These are phyloP conservation scores for Hydrophis major DNA, from an alignment of 2,797 vertebrate species.

Conservation along the genomic window DNA sequence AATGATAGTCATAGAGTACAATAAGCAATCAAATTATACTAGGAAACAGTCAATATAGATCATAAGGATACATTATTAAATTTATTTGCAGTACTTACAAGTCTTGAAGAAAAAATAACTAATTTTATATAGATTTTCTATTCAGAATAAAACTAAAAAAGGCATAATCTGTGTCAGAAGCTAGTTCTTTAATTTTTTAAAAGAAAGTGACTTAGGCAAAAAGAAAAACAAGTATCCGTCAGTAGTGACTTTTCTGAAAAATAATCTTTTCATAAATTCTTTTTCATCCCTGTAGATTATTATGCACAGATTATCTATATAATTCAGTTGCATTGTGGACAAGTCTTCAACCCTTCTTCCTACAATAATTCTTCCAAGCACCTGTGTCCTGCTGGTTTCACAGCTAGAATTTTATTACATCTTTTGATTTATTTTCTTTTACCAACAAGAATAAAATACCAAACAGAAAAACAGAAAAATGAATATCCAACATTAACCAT, in stretches of 20 bases:
- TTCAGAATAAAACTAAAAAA: not conserved
- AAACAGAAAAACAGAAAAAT: no score
- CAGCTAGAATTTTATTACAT: slow-evolving; percentile 30
- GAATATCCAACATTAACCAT: no score
- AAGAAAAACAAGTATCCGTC: not conserved
- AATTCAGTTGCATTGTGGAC: slow-evolving; percentile 41
- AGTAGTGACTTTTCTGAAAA: not conserved
- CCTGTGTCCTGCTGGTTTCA: not conserved
- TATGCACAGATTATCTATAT: slow-evolving; percentile 38
- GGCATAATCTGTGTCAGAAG: not conserved
- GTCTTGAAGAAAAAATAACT: not conserved
- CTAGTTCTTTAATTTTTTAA: not conserved
- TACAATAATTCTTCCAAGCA: slow-evolving; percentile 15
- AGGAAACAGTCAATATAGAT: no score
- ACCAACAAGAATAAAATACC: no score
- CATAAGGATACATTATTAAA: no score
- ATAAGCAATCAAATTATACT: no score
- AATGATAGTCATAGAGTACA: no score
- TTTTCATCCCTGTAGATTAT: slow-evolving; percentile 18
- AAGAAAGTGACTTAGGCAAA: not conserved
- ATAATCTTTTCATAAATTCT: slow-evolving; percentile 16
- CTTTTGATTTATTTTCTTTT: slow-evolving; percentile 3
- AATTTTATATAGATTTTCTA: not conserved
- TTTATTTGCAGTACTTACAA: not conserved
- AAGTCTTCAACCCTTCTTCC: not conserved